phyloP scores from a whole-genome alignment of 2,113 vertebrate species.

The Myrmecobius fasciatus region DNA sequence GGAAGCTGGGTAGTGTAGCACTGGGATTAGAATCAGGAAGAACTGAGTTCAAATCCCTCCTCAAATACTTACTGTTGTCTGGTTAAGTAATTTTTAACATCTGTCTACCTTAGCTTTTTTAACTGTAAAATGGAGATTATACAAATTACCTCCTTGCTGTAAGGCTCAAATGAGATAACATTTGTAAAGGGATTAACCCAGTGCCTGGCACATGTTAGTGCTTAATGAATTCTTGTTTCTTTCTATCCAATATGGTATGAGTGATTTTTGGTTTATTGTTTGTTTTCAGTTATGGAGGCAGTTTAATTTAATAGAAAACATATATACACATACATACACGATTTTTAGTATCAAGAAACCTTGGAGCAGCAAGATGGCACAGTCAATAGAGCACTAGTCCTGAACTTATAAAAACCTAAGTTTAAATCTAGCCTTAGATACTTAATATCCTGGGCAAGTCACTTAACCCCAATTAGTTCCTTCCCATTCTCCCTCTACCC shows the following conservation, averaged over 20 bases:
- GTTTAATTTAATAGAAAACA: background rate
- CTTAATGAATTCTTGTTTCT: background rate
- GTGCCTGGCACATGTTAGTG: background rate
- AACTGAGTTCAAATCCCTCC: background rate
- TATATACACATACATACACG: background rate
- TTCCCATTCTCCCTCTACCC: too few relatives aligned
- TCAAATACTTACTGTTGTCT: background rate
- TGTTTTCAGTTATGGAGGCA: background rate
- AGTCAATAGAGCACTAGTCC: background rate
- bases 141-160: background rate
- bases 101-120: background rate
- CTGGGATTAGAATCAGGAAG: background rate
- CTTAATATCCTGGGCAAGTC: background rate
- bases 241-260: background rate
- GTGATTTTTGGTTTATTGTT: background rate
- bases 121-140: background rate
- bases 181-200: background rate
- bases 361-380: background rate
- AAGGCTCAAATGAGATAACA: background rate
- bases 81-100: background rate
- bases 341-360: background rate
- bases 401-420: background rate
- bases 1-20: background rate
- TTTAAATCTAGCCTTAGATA: background rate
- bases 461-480: background rate